These are phyloP conservation scores for Drosophila subsilvestris DNA, from an alignment of 2,888 invertebrate genomes.

Conservation along the genomic window DNA sequence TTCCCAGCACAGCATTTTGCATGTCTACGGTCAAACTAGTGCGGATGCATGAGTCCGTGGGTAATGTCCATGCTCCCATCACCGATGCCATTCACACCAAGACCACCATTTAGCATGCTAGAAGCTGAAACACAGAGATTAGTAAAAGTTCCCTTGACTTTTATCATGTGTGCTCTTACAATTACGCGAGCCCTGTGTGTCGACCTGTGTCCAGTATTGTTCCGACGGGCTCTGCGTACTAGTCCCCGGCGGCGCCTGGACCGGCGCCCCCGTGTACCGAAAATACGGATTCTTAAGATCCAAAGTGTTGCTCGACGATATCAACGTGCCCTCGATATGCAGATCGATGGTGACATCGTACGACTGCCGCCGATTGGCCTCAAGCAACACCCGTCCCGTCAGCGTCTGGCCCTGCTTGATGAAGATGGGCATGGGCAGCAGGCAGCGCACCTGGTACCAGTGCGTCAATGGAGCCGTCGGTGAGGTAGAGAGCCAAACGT, in stretches of 20 bases:
- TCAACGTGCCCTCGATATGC: slow-evolving; percentile 93
- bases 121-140: slow-evolving; percentile 84
- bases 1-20: slow-evolving; percentile 19
- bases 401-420: slow-evolving; percentile 96
- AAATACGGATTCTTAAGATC: slow-evolving; percentile 99
- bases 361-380: slow-evolving; percentile 98
- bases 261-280: slow-evolving; percentile 96
- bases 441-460: slow-evolving; percentile 99
- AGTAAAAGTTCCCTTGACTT: background rate
- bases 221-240: slow-evolving; percentile 97
- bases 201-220: slow-evolving; percentile 94
- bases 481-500: slow-evolving; percentile 98
- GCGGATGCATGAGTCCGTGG: slow-evolving; percentile 84
- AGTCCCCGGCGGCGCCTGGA: slow-evolving; percentile 95
- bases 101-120: slow-evolving; percentile 90
- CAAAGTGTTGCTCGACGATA: slow-evolving; percentile 94
- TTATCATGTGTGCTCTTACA: slow-evolving; percentile 65
- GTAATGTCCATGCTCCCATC: slow-evolving; percentile 90
- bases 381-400: slow-evolving; percentile 93
- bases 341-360: slow-evolving; percentile 99
- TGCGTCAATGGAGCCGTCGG: slow-evolving; percentile 99
- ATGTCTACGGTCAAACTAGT: slow-evolving; percentile 44
- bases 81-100: slow-evolving; percentile 90
- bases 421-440: slow-evolving; percentile 96
- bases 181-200: slow-evolving; percentile 87